These are phyloP conservation scores for Jaculus jaculus DNA, from an alignment of 2,113 vertebrate species.

Conservation along the genomic window DNA sequence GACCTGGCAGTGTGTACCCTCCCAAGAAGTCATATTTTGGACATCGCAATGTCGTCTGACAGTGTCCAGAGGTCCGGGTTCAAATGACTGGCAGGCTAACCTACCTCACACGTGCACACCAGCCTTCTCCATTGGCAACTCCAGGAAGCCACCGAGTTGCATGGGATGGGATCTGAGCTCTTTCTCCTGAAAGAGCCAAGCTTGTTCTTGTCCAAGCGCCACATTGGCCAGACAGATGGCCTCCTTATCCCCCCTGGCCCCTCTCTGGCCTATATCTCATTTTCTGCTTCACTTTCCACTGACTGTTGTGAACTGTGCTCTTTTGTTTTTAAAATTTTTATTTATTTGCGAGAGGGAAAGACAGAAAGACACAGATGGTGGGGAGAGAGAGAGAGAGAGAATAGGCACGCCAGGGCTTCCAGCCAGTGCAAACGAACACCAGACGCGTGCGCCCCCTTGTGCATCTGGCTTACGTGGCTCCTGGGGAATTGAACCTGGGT, in stretches of 20 bases:
- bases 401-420: too few species aligned
- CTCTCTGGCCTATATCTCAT: not conserved
- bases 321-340: too few species aligned
- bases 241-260: not conserved
- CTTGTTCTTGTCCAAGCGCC: not conserved
- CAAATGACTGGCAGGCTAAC: not conserved
- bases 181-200: not conserved
- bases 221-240: not conserved
- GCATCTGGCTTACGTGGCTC: too few species aligned
- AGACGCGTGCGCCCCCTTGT: too few species aligned
- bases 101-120: not conserved
- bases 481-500: too few species aligned
- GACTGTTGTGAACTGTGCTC: conserved; percentile 37
- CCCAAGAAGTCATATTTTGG: not conserved
- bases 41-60: too few species aligned
- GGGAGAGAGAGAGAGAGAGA: too few species aligned
- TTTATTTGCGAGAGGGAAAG: too few species aligned
- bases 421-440: too few species aligned
- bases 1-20: not conserved
- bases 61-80: not conserved
- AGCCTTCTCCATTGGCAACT: not conserved
- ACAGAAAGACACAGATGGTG: too few species aligned
- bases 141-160: not conserved
- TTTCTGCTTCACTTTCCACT: conserved; percentile 35
- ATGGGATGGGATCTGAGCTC: not conserved